Conservation (phyloP, 1,140 invertebrate species). For the Cyclargus thomasi region DNA sequence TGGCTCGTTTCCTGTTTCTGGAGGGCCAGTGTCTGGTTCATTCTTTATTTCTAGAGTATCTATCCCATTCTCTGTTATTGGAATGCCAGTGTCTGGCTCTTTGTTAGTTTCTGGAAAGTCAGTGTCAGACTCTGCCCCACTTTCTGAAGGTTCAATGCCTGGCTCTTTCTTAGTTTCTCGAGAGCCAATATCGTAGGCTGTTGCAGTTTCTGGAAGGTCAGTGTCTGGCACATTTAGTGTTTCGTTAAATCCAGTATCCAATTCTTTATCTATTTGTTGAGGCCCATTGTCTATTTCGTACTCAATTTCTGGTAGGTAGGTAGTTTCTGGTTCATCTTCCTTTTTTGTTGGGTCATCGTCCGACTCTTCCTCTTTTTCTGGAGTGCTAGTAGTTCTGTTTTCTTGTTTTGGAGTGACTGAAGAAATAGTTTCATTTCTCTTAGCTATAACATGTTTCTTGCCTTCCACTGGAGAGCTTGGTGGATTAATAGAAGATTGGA, state of each 20-base stretch:
- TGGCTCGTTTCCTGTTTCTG: not conserved
- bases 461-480: not conserved
- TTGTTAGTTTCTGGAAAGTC: not conserved
- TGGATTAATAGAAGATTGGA: slow-evolving; percentile 23
- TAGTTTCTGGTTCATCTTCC: not conserved
- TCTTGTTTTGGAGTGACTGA: not conserved
- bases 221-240: not conserved
- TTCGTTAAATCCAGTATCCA: too few species aligned
- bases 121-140: not conserved
- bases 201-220: not conserved
- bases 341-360: too few species aligned
- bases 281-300: not conserved
- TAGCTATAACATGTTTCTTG: not conserved
- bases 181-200: not conserved
- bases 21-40: not conserved
- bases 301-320: not conserved
- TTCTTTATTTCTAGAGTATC: not conserved
- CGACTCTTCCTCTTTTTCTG: not conserved
- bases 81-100: not conserved
- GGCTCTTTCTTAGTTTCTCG: too few species aligned
- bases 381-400: not conserved
- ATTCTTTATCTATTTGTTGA: too few species aligned
- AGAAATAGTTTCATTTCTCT: not conserved
- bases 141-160: not conserved
- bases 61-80: too few species aligned